phyloP scores from a whole-genome alignment of 2,888 invertebrate genomes.

The Hofmannophila pseudospretella region DNA sequence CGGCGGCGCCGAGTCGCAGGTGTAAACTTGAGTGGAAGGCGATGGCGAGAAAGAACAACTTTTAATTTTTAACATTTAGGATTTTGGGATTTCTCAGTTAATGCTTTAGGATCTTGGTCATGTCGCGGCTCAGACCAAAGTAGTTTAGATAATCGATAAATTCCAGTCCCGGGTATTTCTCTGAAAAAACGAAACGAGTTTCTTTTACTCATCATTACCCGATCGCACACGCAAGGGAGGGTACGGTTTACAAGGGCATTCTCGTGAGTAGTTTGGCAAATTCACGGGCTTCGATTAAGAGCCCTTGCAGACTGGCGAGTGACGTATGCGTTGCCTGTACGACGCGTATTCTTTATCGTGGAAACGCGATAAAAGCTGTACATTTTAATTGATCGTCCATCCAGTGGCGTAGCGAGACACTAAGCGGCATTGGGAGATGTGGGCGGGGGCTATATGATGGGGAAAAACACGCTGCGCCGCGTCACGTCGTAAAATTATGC shows the following conservation, averaged over 20 bases:
- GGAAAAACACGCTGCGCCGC: too few relatives aligned
- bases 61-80: conserved; percentile 8
- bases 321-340: too few relatives aligned
- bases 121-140: conserved; percentile 10
- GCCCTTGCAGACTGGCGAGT: too few relatives aligned
- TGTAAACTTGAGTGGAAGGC: conserved; percentile 37
- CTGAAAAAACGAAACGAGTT: conserved; percentile 11
- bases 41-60: conserved; percentile 44
- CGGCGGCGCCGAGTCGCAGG: conserved; percentile 56
- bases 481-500: too few relatives aligned
- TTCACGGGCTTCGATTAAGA: too few relatives aligned
- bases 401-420: too few relatives aligned
- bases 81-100: conserved; percentile 1
- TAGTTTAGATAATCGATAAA: conserved; percentile 13
- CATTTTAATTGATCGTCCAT: too few relatives aligned
- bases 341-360: too few relatives aligned
- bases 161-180: conserved; percentile 13
- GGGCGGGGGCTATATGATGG: too few relatives aligned
- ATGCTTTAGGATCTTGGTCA: conserved; percentile 11
- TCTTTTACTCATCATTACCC: background rate
- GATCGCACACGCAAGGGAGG: background rate
- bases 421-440: too few relatives aligned
- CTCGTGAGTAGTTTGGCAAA: conserved; percentile 7
- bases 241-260: background rate
- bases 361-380: too few relatives aligned